Conservation (phyloP, 92 coral and sea anemone species). For the Virgularia gustaviana region DNA sequence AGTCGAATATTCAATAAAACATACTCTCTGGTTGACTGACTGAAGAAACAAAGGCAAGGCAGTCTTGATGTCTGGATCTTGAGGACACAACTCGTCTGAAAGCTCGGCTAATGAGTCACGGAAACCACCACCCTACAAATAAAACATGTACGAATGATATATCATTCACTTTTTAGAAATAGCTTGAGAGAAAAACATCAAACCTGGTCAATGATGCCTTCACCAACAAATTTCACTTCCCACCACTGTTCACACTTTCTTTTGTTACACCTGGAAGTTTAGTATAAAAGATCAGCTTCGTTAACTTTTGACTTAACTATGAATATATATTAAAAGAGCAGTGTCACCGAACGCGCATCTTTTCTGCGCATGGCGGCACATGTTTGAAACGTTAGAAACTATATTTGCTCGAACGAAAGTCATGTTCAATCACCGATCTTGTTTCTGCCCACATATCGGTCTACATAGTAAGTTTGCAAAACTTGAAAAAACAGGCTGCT, state of each 20-base stretch:
- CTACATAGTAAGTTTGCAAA: no score
- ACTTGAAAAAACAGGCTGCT: no score
- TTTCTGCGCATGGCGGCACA: no score
- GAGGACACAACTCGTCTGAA: constrained; percentile 87
- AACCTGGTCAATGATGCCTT: constrained; percentile 91
- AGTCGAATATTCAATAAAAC: no score
- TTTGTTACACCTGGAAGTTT: constrained; percentile 79
- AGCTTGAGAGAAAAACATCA: not conserved
- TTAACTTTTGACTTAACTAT: not conserved
- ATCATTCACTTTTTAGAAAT: not conserved
- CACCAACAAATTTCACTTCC: constrained; percentile 94
- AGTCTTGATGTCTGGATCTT: constrained; percentile 52
- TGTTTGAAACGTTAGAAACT: no score
- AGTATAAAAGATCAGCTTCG: not conserved
- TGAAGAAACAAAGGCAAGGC: constrained; percentile 72
- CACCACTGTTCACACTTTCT: constrained; percentile 99
- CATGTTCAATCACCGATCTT: no score
- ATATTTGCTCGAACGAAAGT: no score
- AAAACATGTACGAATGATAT: not conserved
- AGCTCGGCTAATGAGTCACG: constrained; percentile 94
- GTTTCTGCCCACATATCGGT: no score
- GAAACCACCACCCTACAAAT: constrained; percentile 85
- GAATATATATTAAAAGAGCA: not conserved
- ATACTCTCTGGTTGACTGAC: constrained; percentile 90
- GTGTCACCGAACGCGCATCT: no score